These are phyloP conservation scores for Hiodon alosoides DNA, from an alignment of 2,113 vertebrate species.

Conservation along the genomic window DNA sequence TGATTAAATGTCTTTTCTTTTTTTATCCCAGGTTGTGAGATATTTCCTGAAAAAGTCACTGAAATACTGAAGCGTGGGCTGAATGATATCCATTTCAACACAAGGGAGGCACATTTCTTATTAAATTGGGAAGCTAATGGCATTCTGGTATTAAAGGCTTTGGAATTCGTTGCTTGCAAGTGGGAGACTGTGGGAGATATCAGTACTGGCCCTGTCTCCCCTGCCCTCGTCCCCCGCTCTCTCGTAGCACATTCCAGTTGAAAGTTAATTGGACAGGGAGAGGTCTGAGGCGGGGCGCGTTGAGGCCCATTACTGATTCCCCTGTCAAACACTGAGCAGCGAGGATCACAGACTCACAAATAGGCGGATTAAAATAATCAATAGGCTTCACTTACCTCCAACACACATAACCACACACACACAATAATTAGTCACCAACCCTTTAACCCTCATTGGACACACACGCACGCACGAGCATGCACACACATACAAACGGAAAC, in stretches of 20 bases:
- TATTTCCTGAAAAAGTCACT: slow-evolving; percentile 8
- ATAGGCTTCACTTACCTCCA: slow-evolving; percentile 69
- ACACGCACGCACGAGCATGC: slow-evolving; percentile 11
- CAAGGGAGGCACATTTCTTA: slow-evolving; percentile 40
- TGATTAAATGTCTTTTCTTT: too few species aligned
- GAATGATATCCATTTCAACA: slow-evolving; percentile 33
- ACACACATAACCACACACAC: slow-evolving; percentile 35
- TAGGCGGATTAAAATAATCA: slow-evolving; percentile 78
- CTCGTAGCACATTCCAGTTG: slow-evolving; percentile 60
- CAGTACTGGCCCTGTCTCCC: slow-evolving; percentile 37
- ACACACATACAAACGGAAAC: background rate
- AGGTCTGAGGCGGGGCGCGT: slow-evolving; percentile 64
- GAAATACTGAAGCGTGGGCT: slow-evolving; percentile 20
- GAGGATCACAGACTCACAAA: slow-evolving; percentile 78
- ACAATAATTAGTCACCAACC: slow-evolving; percentile 53
- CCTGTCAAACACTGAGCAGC: slow-evolving; percentile 68
- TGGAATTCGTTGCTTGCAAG: slow-evolving; percentile 56
- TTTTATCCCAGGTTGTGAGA: background rate
- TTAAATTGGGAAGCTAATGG: slow-evolving; percentile 50
- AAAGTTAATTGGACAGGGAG: slow-evolving; percentile 71
- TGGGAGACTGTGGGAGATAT: slow-evolving; percentile 40
- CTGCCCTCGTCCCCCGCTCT: slow-evolving; percentile 36
- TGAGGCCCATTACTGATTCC: slow-evolving; percentile 71
- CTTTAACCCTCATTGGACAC: slow-evolving; percentile 56
- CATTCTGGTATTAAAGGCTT: slow-evolving; percentile 54